These are phyloP conservation scores for Capreolus pygargus DNA, from an alignment of 2,113 vertebrate genomes.

Conservation along the genomic window DNA sequence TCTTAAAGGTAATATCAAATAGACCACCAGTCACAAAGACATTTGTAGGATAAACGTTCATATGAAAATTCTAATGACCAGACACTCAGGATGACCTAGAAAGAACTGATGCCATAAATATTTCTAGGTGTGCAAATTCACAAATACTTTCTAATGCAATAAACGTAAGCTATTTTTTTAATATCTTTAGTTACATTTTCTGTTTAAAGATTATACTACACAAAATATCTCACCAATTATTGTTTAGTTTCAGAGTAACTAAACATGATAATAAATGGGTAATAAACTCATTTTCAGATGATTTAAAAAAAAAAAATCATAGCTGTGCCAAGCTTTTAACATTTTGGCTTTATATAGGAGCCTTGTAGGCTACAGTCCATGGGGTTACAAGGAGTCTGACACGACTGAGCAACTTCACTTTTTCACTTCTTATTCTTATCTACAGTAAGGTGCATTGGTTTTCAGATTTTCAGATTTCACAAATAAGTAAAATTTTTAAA, in stretches of 20 bases:
- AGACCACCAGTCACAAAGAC: neutral
- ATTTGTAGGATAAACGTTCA: neutral
- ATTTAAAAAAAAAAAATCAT: neutral
- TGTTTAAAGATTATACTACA: neutral
- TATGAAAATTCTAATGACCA: fast-evolving
- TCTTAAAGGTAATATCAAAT: neutral
- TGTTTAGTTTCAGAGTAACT: neutral
- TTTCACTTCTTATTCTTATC: neutral
- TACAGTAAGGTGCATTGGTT: neutral
- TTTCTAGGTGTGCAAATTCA: neutral
- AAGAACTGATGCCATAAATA: neutral
- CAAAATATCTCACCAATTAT: neutral
- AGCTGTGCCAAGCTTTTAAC: neutral
- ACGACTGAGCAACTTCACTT: neutral
- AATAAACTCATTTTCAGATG: neutral
- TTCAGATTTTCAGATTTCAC: neutral
- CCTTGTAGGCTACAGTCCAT: neutral
- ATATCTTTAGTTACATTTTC: neutral
- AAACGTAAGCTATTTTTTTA: neutral
- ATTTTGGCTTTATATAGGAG: neutral
- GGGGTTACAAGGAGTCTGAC: neutral
- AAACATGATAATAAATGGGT: neutral
- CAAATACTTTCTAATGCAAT: neutral
- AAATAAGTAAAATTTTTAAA: neutral
- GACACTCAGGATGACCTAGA: too few species aligned